Percentiles rank a stretch among this genome's conserved stretches.
Conservation (phyloP, 1,140 invertebrate genomes). For the Trichoplusia ni region DNA sequence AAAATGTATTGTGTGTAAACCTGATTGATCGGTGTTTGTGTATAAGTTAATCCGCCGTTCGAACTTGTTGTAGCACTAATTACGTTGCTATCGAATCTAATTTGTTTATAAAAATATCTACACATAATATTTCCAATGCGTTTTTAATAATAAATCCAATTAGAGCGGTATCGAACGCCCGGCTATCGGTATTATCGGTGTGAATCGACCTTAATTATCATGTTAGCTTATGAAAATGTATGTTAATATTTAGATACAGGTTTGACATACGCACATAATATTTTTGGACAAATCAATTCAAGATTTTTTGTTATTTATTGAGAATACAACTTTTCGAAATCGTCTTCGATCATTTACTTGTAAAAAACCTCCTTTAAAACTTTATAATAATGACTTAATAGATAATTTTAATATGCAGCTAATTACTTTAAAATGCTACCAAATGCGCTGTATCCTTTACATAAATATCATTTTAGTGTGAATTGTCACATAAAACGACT, state of each 20-base stretch:
- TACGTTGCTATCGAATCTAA: constrained; percentile 37
- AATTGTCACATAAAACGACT: too few relatives aligned
- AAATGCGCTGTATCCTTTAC: too few relatives aligned
- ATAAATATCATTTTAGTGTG: too few relatives aligned
- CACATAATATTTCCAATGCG: constrained; percentile 34
- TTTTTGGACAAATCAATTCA: background rate
- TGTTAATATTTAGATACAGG: constrained; percentile 34
- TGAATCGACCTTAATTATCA: constrained; percentile 44
- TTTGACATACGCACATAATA: background rate
- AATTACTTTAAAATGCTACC: too few relatives aligned
- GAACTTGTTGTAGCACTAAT: constrained; percentile 26
- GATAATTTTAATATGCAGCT: too few relatives aligned
- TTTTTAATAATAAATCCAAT: constrained; percentile 49
- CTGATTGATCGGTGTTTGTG: background rate
- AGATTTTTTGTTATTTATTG: too few relatives aligned
- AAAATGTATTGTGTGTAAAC: background rate
- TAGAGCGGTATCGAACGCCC: constrained; percentile 32
- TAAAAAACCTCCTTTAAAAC: too few relatives aligned
- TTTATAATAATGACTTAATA: too few relatives aligned
- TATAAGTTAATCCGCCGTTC: background rate
- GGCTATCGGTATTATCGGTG: constrained; percentile 33
- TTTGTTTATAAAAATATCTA: constrained; percentile 44
- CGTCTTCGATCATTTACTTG: too few relatives aligned
- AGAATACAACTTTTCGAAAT: too few relatives aligned
- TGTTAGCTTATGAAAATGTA: constrained; percentile 26